Conservation (phyloP, 2,888 invertebrate genomes). For the Ochropacha duplaris region DNA sequence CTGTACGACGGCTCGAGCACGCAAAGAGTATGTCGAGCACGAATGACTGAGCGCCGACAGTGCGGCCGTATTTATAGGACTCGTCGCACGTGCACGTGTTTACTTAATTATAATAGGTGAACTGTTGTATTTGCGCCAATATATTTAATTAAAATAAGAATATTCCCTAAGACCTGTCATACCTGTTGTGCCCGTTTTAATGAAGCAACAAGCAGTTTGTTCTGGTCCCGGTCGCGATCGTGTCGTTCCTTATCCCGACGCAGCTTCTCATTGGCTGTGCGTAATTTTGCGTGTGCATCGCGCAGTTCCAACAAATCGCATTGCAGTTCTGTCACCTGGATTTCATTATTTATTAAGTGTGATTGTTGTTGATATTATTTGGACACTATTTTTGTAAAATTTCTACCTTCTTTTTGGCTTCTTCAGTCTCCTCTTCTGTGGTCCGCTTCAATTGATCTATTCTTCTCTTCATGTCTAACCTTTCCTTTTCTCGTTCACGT, state of each 20-base stretch:
- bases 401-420: conserved; percentile 90
- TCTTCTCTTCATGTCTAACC: conserved; percentile 92
- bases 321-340: conserved; percentile 87
- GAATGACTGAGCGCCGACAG: too few relatives aligned
- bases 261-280: conserved; percentile 95
- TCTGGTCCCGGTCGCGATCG: conserved; percentile 89
- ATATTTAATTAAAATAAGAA: neutral
- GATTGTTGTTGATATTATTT: neutral
- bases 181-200: conserved; percentile 81
- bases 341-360: neutral
- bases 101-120: too few relatives aligned
- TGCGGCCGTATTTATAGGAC: too few relatives aligned
- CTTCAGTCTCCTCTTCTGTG: conserved; percentile 94
- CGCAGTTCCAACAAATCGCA: conserved; percentile 93
- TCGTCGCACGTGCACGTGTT: too few relatives aligned
- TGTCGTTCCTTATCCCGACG: conserved; percentile 93
- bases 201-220: conserved; percentile 72
- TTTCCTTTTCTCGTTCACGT: conserved; percentile 94
- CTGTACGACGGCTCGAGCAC: too few relatives aligned
- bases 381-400: neutral
- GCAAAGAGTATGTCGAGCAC: too few relatives aligned
- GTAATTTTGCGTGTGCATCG: conserved; percentile 95
- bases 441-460: conserved; percentile 92
- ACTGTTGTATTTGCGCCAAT: too few relatives aligned
- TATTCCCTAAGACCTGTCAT: neutral